These are phyloP conservation scores for Arothron firmamentum DNA, from an alignment of 2,113 vertebrate genomes.

Conservation along the genomic window DNA sequence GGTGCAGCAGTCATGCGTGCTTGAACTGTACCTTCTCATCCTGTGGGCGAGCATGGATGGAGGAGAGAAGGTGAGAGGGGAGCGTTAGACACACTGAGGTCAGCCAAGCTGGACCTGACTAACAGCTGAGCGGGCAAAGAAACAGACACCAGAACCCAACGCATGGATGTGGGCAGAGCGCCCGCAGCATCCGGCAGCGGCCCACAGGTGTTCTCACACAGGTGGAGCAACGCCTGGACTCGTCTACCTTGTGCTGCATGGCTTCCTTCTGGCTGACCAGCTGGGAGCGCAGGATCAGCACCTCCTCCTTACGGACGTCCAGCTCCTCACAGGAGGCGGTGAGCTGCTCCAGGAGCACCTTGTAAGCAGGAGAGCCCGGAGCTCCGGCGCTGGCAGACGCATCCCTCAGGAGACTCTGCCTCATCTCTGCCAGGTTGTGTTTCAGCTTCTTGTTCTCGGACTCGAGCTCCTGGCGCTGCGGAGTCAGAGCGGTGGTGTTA, in stretches of 20 bases:
- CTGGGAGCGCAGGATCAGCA: conserved; percentile 95
- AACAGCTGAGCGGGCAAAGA: conserved; percentile 3
- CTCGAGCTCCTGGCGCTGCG: conserved; percentile 93
- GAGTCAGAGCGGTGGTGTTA: background rate
- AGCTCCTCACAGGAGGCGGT: conserved; percentile 91
- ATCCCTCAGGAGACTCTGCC: conserved; percentile 83
- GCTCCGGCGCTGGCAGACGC: conserved; percentile 77
- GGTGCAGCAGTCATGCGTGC: conserved; percentile 24
- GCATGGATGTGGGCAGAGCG: conserved; percentile 15
- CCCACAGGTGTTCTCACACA: background rate
- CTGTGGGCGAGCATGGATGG: conserved; percentile 77
- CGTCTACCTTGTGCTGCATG: conserved; percentile 87
- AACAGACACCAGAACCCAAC: conserved; percentile 8
- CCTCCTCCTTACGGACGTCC: conserved; percentile 96
- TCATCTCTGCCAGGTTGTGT: conserved; percentile 88
- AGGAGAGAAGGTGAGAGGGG: conserved; percentile 73
- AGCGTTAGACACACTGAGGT: conserved; percentile 48
- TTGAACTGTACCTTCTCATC: conserved; percentile 92
- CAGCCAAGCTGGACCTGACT: conserved; percentile 1
- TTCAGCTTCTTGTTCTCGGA: conserved; percentile 98
- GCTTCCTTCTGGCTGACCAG: conserved; percentile 97
- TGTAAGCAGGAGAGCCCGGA: conserved; percentile 87
- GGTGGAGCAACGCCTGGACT: background rate
- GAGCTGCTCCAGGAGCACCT: conserved; percentile 92
- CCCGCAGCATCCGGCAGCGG: conserved; percentile 1